phyloP scores from a whole-genome alignment of 1,140 invertebrate genomes.

The Apis cerana region DNA sequence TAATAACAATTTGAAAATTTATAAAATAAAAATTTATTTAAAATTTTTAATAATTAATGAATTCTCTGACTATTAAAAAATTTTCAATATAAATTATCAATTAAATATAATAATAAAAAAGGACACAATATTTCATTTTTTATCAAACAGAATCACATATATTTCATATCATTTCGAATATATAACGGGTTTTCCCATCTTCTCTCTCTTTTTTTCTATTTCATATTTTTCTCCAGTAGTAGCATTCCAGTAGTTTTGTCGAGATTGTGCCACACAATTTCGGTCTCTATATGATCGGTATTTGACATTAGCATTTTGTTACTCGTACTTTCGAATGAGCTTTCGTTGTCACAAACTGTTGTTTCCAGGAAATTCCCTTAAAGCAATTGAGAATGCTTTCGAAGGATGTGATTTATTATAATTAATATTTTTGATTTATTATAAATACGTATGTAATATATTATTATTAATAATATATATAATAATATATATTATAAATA shows the following conservation, averaged over 20 bases:
- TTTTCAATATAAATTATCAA: not conserved
- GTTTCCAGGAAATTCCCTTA: not conserved
- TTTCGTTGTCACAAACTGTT: constrained; percentile 57
- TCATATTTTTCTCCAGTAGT: not conserved
- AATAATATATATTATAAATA: not conserved
- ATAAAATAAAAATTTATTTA: not conserved
- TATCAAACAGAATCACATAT: constrained; percentile 54
- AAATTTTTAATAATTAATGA: constrained; percentile 23
- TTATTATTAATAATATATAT: not conserved
- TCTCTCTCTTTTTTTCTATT: constrained; percentile 41
- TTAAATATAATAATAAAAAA: constrained; percentile 37
- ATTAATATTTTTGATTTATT: too few species aligned
- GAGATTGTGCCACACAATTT: constrained; percentile 30
- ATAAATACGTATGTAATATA: too few species aligned
- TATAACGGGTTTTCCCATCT: constrained; percentile 47
- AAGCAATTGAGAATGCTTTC: not conserved
- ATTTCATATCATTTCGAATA: too few species aligned
- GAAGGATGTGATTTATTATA: too few species aligned
- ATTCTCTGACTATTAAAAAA: not conserved
- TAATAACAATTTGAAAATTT: too few species aligned
- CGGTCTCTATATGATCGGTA: constrained; percentile 40
- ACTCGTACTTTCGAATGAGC: constrained; percentile 74
- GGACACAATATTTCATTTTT: constrained; percentile 41
- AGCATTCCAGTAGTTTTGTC: constrained; percentile 69
- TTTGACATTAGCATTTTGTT: constrained; percentile 72